Evolutionary conservation across 2,113 vertebrate genomes (phyloP).

Genomic region (Baryphthengus martii): DNA sequence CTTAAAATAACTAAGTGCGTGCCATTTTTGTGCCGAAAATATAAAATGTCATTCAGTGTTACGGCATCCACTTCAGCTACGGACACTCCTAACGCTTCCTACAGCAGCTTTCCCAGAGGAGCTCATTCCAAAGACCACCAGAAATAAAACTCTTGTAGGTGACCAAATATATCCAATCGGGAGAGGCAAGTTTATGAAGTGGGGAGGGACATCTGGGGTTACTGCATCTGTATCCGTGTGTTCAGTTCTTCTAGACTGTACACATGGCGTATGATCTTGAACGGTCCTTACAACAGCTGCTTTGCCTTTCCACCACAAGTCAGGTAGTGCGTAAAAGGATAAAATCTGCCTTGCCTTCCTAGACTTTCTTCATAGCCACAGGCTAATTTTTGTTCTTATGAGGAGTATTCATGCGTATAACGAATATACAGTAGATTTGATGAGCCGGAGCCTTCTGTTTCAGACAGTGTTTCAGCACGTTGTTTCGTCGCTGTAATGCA

Average conservation of each 20-base stretch:
- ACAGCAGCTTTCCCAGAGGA: background rate
- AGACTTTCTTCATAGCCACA: background rate
- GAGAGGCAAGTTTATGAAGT: background rate
- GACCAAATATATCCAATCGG: background rate
- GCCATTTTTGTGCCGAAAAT: slow-evolving; percentile 4
- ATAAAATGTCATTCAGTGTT: background rate
- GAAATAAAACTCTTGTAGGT: background rate
- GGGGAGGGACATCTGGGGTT: background rate
- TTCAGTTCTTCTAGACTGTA: background rate
- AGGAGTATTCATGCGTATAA: background rate
- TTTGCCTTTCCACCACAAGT: background rate
- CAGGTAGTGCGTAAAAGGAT: background rate
- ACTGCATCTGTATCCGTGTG: no score
- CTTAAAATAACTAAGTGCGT: slow-evolving; percentile 44
- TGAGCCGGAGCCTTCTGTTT: slow-evolving; percentile 12
- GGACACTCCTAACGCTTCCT: background rate
- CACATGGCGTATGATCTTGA: accelerated
- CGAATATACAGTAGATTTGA: background rate
- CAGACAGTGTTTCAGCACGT: background rate
- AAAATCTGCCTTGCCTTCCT: background rate
- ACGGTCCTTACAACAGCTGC: background rate
- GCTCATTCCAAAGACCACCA: background rate
- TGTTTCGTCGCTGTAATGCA: background rate
- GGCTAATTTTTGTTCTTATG: slow-evolving; percentile 30
- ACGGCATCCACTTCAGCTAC: background rate